Evolutionary conservation across 2,113 vertebrate species (phyloP).

Genomic region (Paracanthobrama guichenoti): DNA sequence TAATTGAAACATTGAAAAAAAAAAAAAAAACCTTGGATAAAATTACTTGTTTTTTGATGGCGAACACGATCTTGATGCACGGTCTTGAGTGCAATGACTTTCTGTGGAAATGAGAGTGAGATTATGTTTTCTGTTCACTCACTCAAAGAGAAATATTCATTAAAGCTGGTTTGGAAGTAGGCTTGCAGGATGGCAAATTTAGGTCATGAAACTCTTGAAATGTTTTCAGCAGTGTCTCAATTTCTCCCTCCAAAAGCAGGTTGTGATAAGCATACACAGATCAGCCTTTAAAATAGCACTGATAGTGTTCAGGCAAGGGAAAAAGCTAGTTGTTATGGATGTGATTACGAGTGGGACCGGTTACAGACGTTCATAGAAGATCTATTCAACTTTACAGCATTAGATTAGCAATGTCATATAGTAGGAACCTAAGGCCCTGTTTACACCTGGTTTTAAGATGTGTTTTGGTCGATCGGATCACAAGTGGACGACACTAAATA

Average conservation of each 20-base stretch:
- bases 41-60: background rate
- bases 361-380: background rate
- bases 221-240: background rate
- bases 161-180: conserved; percentile 53
- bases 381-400: background rate
- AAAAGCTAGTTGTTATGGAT: background rate
- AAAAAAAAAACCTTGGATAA: background rate
- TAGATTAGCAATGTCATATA: background rate
- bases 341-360: too few relatives aligned
- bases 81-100: background rate
- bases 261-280: background rate
- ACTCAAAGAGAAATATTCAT: conserved; percentile 78
- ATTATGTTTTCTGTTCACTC: conserved; percentile 59
- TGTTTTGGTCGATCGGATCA: too few relatives aligned
- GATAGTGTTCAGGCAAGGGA: background rate
- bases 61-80: background rate
- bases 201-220: conserved; percentile 30
- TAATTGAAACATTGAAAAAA: background rate
- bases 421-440: background rate
- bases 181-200: conserved; percentile 49
- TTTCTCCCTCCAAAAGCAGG: background rate
- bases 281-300: background rate
- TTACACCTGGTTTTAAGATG: too few relatives aligned
- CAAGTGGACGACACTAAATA: too few relatives aligned
- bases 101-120: conserved; percentile 50